Evolutionary conservation across 2,113 vertebrate genomes (phyloP).

Genomic region (Chamaea fasciata): DNA sequence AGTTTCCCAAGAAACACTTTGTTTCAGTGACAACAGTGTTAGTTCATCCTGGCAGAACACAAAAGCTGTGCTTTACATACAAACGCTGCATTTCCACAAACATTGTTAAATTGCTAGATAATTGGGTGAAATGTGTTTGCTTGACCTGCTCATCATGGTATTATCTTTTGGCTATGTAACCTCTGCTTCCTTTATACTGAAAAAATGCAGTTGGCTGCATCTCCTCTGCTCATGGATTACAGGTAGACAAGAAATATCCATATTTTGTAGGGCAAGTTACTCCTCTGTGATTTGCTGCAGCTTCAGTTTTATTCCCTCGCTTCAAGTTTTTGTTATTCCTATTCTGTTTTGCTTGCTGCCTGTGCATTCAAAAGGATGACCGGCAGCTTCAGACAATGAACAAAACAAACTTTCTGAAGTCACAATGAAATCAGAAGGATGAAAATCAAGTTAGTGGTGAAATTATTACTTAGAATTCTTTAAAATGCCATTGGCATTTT

Average conservation of each 20-base stretch:
- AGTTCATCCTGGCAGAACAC: background rate
- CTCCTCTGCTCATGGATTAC: background rate
- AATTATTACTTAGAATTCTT: background rate
- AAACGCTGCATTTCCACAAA: background rate
- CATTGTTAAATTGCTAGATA: background rate
- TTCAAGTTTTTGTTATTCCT: background rate
- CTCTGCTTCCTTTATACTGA: background rate
- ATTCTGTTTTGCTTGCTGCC: background rate
- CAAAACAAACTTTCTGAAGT: background rate
- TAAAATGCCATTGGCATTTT: background rate
- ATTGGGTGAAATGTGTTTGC: background rate
- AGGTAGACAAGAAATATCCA: background rate
- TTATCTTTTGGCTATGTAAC: background rate
- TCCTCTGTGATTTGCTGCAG: background rate
- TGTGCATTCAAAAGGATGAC: background rate
- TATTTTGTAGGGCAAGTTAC: background rate
- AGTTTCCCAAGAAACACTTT: background rate
- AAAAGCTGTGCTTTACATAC: background rate
- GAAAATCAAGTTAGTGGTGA: background rate
- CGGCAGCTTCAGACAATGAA: background rate
- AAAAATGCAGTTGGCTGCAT: background rate
- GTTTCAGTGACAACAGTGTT: background rate
- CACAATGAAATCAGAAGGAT: background rate
- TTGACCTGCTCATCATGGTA: background rate
- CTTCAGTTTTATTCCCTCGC: background rate